These are phyloP conservation scores for Stercorarius parasiticus DNA, from an alignment of 2,113 vertebrate genomes.

Conservation along the genomic window DNA sequence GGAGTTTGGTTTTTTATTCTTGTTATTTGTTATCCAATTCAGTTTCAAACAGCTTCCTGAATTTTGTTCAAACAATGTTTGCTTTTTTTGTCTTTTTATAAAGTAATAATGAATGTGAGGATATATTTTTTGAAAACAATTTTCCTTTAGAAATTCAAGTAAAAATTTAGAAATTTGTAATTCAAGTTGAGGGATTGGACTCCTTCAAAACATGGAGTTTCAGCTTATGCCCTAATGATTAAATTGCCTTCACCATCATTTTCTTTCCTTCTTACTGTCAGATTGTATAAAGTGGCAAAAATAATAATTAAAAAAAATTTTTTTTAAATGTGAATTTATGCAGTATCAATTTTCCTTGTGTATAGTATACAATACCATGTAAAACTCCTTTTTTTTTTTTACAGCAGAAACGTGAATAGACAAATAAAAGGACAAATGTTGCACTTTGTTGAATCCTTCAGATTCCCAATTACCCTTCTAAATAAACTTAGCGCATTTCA, in stretches of 20 bases:
- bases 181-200: neutral
- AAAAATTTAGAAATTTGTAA: neutral
- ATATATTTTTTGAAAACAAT: neutral
- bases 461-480: neutral
- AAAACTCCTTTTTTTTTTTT: neutral
- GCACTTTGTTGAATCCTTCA: neutral
- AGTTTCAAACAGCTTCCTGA: neutral
- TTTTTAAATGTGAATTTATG: neutral
- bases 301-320: neutral
- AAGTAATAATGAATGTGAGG: neutral
- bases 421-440: slow-evolving; percentile 20
- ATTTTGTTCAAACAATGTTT: neutral
- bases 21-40: neutral
- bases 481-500: neutral
- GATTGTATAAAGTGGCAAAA: neutral
- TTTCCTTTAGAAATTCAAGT: neutral
- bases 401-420: neutral
- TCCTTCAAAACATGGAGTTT: neutral
- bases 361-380: neutral
- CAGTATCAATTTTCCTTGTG: neutral
- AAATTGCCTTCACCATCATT: neutral
- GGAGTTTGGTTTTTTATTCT: neutral
- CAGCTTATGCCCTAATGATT: neutral
- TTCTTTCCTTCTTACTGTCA: neutral
- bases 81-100: neutral